Evolutionary conservation across 2,888 invertebrate genomes (phyloP), one percentile per base, ranked within the genome.

Genomic region (Megamerina dolium): DNA sequence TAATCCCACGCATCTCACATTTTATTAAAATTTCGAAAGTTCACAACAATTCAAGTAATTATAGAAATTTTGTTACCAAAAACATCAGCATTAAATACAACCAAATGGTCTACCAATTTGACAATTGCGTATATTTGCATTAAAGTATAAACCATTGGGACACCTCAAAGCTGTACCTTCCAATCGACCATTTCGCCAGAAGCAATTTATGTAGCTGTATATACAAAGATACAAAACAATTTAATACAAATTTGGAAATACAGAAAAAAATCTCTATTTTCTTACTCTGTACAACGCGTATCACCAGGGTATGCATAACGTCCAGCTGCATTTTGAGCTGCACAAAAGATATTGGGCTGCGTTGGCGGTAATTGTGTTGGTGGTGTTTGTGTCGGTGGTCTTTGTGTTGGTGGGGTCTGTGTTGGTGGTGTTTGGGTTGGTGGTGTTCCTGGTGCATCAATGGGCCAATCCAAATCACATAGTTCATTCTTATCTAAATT

Each of bases 201-300:
- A 51, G 37, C 64, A 64, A 13, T 48, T 35, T 9, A 61, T 31
- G 34, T 53, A 65, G 19, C 65, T 64, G 41, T 0, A 47, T n/a
- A 44, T 9, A 26, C 19, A n/a, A 31, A 10, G 12, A 18, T 5
- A 18, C 31, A 8, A 13, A 14, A n/a, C 12, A 33, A 37, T 31
- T 6, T 16, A n/a, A 16, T 26, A 29, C n/a, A 12, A 9, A 35
- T 20, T 26, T n/a, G 19, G 5, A 23, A 6, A 12, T 4, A 9
- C 17, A 35, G n/a, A n/a, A n/a, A n/a, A n/a, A n/a, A n/a, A n/a
- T n/a, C n/a, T n/a, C n/a, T 38, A 20, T 18, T 19, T 13, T 43
- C 48, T 43, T 43, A 65, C 64, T 42, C 56, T 1, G 45, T 55
- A 42, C 66, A 65, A 1, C 23, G 49, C 1, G 49, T 55, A n/a